Evolutionary conservation across 2,888 invertebrate species (phyloP).

Genomic region (Apamea sordens): DNA sequence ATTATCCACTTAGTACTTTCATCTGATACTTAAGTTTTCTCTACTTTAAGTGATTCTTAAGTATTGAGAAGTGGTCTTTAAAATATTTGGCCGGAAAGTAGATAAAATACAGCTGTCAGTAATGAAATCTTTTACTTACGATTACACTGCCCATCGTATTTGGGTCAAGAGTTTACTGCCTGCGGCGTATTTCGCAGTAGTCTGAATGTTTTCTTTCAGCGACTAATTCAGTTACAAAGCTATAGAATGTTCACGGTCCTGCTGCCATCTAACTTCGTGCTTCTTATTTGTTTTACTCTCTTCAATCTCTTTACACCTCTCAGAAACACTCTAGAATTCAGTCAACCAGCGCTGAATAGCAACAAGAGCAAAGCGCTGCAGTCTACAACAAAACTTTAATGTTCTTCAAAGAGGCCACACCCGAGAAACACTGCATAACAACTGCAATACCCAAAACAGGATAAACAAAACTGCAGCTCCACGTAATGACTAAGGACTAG

Average conservation of each 20-base stretch:
- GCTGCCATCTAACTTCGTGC: conserved; percentile 19
- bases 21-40: conserved; percentile 35
- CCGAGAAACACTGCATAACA: conserved; percentile 19
- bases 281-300: conserved; percentile 10
- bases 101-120: background rate
- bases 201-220: conserved; percentile 19
- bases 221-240: conserved; percentile 12
- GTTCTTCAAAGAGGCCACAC: conserved; percentile 6
- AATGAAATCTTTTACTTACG: conserved; percentile 1
- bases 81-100: conserved; percentile 11
- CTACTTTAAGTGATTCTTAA: conserved; percentile 13
- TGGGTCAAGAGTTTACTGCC: conserved; percentile 33
- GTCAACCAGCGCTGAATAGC: background rate
- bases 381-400: background rate
- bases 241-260: background rate
- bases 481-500: conserved; percentile 34
- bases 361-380: background rate
- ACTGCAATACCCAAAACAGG: conserved; percentile 26
- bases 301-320: background rate
- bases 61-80: conserved; percentile 2
- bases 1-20: conserved; percentile 47
- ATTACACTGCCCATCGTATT: conserved; percentile 14
- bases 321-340: background rate
- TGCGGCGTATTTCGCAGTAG: conserved; percentile 8
- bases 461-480: conserved; percentile 26